phyloP scores from a whole-genome alignment of 2,888 invertebrate genomes.

The Sesamia inferens region DNA sequence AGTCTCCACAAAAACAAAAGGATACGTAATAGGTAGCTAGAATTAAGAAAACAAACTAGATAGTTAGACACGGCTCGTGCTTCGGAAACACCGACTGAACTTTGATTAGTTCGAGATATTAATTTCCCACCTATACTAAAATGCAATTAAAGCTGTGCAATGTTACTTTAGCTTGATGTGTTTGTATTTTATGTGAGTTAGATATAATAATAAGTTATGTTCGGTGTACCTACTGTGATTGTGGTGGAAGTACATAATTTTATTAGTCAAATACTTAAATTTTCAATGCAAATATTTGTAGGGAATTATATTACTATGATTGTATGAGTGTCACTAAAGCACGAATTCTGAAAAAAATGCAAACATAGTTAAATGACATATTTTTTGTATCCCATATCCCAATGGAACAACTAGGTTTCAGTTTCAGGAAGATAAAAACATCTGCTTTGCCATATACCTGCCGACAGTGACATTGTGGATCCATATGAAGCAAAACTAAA shows the following conservation, averaged over 20 bases:
- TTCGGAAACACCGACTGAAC: conserved; percentile 75
- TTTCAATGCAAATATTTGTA: background rate
- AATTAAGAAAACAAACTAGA: conserved; percentile 60
- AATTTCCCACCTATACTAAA: conserved; percentile 78
- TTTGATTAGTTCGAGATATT: conserved; percentile 84
- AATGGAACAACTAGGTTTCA: background rate
- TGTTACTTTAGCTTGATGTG: conserved; percentile 44
- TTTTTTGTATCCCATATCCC: background rate
- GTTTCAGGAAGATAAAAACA: background rate
- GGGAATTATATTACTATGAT: background rate
- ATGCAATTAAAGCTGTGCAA: conserved; percentile 73
- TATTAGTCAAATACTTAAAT: no score
- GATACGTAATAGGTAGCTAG: conserved; percentile 52
- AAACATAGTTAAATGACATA: background rate
- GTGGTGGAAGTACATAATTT: no score
- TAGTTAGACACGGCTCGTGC: conserved; percentile 56
- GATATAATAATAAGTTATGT: background rate
- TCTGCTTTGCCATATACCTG: background rate
- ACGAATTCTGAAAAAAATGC: background rate
- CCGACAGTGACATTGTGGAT: background rate
- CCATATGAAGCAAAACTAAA: background rate
- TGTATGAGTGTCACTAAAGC: background rate
- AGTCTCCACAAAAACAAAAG: conserved; percentile 44
- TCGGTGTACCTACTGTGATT: background rate
- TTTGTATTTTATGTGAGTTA: conserved; percentile 32